These are phyloP conservation scores for Zaprionus bogoriensis DNA, from an alignment of 2,888 invertebrate species.

Conservation along the genomic window DNA sequence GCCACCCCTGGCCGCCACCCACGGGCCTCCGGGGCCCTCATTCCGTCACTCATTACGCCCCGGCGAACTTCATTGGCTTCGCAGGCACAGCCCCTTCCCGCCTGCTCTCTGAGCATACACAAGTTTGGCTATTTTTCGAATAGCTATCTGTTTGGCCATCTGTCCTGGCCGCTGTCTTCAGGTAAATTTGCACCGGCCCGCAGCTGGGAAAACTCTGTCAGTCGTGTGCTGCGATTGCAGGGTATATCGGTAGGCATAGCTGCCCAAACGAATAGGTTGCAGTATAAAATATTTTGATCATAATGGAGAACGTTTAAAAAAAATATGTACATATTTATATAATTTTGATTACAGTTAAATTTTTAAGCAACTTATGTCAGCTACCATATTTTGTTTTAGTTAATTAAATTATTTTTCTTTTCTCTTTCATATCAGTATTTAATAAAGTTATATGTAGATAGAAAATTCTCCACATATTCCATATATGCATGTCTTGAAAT, in stretches of 20 bases:
- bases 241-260: not conserved
- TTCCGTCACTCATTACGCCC: conserved; percentile 54
- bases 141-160: conserved; percentile 48
- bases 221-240: not conserved
- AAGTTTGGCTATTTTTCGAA: conserved; percentile 61
- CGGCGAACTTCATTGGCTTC: conserved; percentile 54
- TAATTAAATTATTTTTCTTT: too few species aligned
- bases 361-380: too few species aligned
- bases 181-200: conserved; percentile 65
- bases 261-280: too few species aligned
- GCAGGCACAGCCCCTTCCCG: conserved; percentile 1
- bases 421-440: too few species aligned
- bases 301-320: too few species aligned
- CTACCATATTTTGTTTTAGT: too few species aligned
- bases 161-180: conserved; percentile 44
- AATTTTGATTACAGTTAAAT: too few species aligned
- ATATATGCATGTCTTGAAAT: too few species aligned
- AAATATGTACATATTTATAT: too few species aligned
- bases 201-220: conserved; percentile 42
- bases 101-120: conserved; percentile 1
- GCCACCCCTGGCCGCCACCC: not conserved
- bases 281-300: too few species aligned
- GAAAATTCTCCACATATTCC: too few species aligned
- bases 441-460: too few species aligned
- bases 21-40: not conserved